These are phyloP conservation scores for Regulus satrapa DNA, from an alignment of 2,113 vertebrate species.

Conservation along the genomic window DNA sequence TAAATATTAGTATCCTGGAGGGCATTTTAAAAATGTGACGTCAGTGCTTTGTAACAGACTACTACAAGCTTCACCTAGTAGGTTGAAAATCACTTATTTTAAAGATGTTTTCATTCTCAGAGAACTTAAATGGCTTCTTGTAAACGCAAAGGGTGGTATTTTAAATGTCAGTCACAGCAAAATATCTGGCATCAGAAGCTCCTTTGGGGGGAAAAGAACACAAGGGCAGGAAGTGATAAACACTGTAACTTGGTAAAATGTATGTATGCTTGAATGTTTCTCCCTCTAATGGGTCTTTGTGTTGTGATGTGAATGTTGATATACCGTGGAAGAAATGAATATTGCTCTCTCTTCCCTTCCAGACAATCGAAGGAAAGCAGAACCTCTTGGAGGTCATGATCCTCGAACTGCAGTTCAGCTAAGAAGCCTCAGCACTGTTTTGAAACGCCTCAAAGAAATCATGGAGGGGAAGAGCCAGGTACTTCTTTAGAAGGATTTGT, in stretches of 20 bases:
- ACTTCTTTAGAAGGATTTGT: neutral
- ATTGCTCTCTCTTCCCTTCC: neutral
- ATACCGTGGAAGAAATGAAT: neutral
- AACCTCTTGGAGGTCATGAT: conserved; percentile 88
- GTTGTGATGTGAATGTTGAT: neutral
- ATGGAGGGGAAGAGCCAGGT: conserved; percentile 99
- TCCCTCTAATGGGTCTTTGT: neutral
- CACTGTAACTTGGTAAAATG: neutral
- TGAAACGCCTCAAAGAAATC: conserved; percentile 97
- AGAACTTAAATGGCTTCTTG: neutral
- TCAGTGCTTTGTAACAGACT: neutral
- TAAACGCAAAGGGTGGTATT: neutral
- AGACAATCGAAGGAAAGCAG: conserved; percentile 91
- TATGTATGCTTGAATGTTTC: neutral
- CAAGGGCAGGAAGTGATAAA: neutral
- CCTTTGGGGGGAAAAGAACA: neutral
- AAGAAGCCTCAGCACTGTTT: conserved; percentile 87
- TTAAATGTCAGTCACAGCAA: neutral
- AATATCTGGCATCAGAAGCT: neutral
- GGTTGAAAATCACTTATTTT: neutral
- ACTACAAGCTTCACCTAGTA: neutral
- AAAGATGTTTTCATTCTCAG: neutral
- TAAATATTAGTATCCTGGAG: neutral
- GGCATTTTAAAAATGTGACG: neutral
- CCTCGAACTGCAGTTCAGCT: conserved; percentile 96